These are phyloP conservation scores for Falco peregrinus DNA, from an alignment of 2,797 vertebrate genomes.

Conservation along the genomic window DNA sequence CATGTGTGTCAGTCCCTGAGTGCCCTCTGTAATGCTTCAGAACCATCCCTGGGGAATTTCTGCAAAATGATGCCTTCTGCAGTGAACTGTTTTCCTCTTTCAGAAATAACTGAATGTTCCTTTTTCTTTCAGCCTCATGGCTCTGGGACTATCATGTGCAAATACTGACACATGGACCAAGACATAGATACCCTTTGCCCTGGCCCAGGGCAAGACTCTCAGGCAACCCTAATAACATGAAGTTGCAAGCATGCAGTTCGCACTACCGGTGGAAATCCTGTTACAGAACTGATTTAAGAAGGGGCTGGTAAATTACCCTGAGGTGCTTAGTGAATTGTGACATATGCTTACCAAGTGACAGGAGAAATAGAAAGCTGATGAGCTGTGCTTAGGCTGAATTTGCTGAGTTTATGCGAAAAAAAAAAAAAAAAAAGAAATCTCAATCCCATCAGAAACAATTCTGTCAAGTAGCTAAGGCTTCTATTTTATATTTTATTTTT, in stretches of 20 bases:
- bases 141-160: neutral
- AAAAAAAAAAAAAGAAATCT: neutral
- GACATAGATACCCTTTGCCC: neutral
- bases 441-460: neutral
- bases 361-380: constrained; percentile 12
- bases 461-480: neutral
- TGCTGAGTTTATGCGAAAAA: neutral
- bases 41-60: neutral
- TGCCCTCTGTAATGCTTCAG: neutral
- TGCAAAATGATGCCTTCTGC: neutral
- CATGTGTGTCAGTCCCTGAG: rapidly evolving
- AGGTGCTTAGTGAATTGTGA: neutral
- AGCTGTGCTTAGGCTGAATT: neutral
- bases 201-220: neutral
- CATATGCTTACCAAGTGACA: neutral
- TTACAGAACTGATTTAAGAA: neutral
- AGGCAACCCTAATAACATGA: neutral
- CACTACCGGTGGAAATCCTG: neutral
- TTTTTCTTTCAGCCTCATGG: neutral
- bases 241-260: neutral
- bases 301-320: neutral
- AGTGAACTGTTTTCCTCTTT: neutral
- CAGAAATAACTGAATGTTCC: neutral
- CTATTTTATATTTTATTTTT: constrained; percentile 14
- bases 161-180: neutral